Base-by-base conservation (phyloP, 2,797 vertebrate species). In the Enteromius trimaculatus region DNA sequence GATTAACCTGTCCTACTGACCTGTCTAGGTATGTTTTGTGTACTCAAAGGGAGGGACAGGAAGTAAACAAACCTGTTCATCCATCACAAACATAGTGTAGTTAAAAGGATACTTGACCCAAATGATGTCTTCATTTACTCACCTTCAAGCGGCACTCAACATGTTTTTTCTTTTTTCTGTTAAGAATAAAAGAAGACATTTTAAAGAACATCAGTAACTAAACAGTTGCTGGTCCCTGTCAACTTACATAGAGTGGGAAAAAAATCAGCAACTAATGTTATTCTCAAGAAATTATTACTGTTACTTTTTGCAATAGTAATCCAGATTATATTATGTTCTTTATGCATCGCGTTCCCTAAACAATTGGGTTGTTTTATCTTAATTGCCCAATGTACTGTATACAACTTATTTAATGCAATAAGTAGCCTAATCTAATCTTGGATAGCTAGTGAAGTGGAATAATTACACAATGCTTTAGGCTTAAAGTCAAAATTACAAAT, bases 351-450 rank as follows among this genome's bases (percentile, higher is more conserved):
- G 3, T 37, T 10, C 5, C 49, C 29, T 74, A 34, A 53, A 53
- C 11, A 74, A 53, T 74, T n/a, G 9, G 31, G 16, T 66, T 75
- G 71, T 34, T 55, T 74, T 74, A 53, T 51, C 26, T 31, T 53
- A 74, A 53, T 74, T 74, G 47, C 2, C 11, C 1, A 74, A 34
- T 34, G 26, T n/a, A n/a, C n/a, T n/a, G n/a, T 71, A 31, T 51
- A 74, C 29, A 19, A 10, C 10, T 53, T 4, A 74, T 74, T 74
- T 74, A 51, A 49, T 31, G 31, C 10, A 74, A 34, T 34, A 34
- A 34, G 47, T 49, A 31, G 8, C 21, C n/a, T 60, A 23, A 53
- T 74, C 26, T 34, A 53, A 74, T 74, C 9, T 74, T 14, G 17
- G 71, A 19, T 74, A 74, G 10, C 1, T 74, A 44, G 42, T 72